Evolutionary conservation across 2,797 vertebrate species (phyloP).

Genomic region (Phoxinus dragarum): DNA sequence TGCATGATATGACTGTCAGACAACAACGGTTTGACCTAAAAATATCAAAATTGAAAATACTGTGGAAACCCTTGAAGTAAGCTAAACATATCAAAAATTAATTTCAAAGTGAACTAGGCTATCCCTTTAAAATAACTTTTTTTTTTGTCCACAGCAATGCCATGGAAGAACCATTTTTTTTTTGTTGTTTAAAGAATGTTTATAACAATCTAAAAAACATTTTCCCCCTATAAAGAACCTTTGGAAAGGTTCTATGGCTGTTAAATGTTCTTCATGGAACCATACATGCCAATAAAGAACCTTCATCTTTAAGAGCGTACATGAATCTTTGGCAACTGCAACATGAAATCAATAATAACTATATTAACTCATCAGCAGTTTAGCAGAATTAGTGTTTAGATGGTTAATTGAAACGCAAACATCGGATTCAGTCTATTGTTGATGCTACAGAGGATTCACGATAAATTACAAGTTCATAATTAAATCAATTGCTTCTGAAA

Average conservation of each 20-base stretch:
- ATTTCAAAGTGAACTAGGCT: no score
- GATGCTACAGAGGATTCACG: not conserved
- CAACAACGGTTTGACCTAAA: no score
- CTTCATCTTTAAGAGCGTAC: not conserved
- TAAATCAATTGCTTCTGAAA: not conserved
- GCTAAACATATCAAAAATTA: no score
- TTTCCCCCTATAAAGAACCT: not conserved
- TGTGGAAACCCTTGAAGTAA: no score
- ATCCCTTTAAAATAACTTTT: no score
- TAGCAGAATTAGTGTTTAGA: not conserved
- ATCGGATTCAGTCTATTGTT: not conserved
- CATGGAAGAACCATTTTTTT: not conserved
- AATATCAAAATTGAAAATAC: no score
- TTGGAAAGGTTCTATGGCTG: not conserved
- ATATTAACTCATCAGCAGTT: not conserved
- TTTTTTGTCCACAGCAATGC: no score
- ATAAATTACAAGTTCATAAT: not conserved
- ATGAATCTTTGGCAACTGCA: not conserved
- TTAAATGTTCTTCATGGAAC: not conserved
- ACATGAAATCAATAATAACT: conserved; percentile 4
- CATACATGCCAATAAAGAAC: not conserved
- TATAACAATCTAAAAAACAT: not conserved
- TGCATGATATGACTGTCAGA: no score
- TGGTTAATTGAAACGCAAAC: not conserved
- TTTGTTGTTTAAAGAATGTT: not conserved